Base-by-base conservation (phyloP, 2,888 invertebrate genomes). In the Dasypolia templi region DNA sequence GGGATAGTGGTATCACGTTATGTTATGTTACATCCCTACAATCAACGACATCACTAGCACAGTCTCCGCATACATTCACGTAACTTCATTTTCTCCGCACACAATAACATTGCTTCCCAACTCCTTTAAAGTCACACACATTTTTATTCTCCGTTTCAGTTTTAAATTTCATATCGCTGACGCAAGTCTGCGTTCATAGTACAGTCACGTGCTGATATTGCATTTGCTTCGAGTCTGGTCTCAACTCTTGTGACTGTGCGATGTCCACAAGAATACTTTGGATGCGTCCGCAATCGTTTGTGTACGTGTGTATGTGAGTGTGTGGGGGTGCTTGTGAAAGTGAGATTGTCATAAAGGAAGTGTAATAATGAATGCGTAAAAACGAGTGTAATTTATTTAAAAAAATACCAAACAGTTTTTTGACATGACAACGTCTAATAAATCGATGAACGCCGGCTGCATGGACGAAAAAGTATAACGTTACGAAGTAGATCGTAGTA, bases 201-300 rank as follows among this genome's bases (percentile, higher is more conserved):
- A 77, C 79, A 73, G 87, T 84, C 89, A 89, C 89, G 89, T 89
- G 79, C 69, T 75, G 80, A 84, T 86, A 88, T 88, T 86, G 88
- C 88, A 86, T 83, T 85, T 84, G 71, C 68, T 75, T 74, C 69
- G 39, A 77, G 83, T 77, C 71, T 77, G 72, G 79, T 75, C 78
- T 81, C 77, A 77, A 70, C 77, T 84, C 82, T 79, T 59, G 79
- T 81, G 49, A 69, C 35, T n/a, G 32, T 46, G 44, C 59, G 68
- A 64, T 67, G 79, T 73, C 70, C 70, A 58, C 61, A 29, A 49
- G 58, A 63, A 78, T 83, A 67, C 66, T 78, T 75, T 53, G 53
- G 72, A 81, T 64, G 72, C 49, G 55, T 71, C 56, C 58, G 32
- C 74, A 62, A 64, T 51, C 64, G 66, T 77, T 83, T 79, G 71